Base-by-base conservation (phyloP, 1,140 invertebrate species). In the Euborellia annulipes region DNA sequence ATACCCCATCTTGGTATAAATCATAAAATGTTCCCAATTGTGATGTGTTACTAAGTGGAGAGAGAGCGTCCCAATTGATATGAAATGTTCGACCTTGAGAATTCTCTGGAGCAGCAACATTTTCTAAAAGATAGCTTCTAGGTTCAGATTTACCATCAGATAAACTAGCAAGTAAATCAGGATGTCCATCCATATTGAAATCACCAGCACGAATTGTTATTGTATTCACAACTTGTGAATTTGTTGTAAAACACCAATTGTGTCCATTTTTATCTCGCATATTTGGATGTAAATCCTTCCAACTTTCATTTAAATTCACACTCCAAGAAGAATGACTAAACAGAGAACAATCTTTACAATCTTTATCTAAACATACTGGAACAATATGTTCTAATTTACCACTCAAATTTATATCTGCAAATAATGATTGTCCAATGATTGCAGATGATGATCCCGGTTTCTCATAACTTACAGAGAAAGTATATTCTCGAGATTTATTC, bases 181-280 rank as follows among this genome's bases (percentile, higher is more conserved):
- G 88, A 67, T 85, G 96, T 0, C 92, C 92, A 67, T 98, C 92
- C 75, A 94, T 80, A 59, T 96, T 92, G 52, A 86, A 91, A 63
- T 98, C 92, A 1, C 89, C 92, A 52, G 79, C 79, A 39, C 88
- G 69, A 34, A 93, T 67, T 2, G 84, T 85, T 16, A 92, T 84
- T 0, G 79, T 85, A 82, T 65, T 58, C 21, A 56, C 61, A n/a
- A 45, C 54, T 19, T 34, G 39, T 21, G 49, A 59, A 36, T n/a
- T 51, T 40, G 17, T 48, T 19, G n/a, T 63, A 63, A 85, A 86
- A 13, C 73, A 65, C 82, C 85, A 86, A 2, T n/a, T 20, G 13
- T 44, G 27, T 13, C 36, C 36, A 9, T 17, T 8, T 19, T 16
- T 2, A 39, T 44, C 41, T 17, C 30, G 36, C 16, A 48, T 32